phyloP scores from a whole-genome alignment of 2,888 invertebrate genomes.

The Cerceris ruficornis region DNA sequence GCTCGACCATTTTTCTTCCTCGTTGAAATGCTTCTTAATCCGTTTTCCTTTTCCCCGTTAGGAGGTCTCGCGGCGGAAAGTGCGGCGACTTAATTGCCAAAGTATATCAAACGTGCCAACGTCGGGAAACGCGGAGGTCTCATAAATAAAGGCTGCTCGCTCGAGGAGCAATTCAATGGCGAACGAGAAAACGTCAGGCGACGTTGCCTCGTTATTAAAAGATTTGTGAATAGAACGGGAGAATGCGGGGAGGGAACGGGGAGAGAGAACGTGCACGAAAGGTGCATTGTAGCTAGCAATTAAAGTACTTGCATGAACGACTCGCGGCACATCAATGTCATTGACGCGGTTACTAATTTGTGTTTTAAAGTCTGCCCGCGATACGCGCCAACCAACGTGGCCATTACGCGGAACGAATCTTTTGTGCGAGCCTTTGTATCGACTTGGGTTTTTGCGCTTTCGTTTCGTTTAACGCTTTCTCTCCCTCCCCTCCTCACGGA shows the following conservation, averaged over 20 bases:
- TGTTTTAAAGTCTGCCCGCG: constrained; percentile 30
- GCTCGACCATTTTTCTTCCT: constrained; percentile 27
- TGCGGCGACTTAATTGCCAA: constrained; percentile 68
- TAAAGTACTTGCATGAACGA: constrained; percentile 48
- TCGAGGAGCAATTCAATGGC: constrained; percentile 52
- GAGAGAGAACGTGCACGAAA: constrained; percentile 26
- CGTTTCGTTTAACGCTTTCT: too few species aligned
- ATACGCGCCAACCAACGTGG: constrained; percentile 32
- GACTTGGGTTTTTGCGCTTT: too few species aligned
- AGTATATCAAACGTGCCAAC: constrained; percentile 57
- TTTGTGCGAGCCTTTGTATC: background rate
- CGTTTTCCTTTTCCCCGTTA: constrained; percentile 19
- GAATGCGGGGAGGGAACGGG: too few species aligned
- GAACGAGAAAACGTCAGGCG: constrained; percentile 37
- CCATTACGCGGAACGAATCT: constrained; percentile 13
- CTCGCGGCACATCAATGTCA: constrained; percentile 38
- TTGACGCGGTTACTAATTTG: constrained; percentile 48
- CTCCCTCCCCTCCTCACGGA: too few species aligned
- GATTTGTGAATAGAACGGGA: constrained; percentile 43
- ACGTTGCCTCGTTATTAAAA: constrained; percentile 58
- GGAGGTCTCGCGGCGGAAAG: constrained; percentile 41
- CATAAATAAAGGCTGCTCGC: constrained; percentile 43
- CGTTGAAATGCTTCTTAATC: constrained; percentile 46
- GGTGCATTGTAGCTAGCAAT: constrained; percentile 51
- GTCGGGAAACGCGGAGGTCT: constrained; percentile 45